Base-by-base conservation (phyloP, 2,113 vertebrate species). In the Solea senegalensis region DNA sequence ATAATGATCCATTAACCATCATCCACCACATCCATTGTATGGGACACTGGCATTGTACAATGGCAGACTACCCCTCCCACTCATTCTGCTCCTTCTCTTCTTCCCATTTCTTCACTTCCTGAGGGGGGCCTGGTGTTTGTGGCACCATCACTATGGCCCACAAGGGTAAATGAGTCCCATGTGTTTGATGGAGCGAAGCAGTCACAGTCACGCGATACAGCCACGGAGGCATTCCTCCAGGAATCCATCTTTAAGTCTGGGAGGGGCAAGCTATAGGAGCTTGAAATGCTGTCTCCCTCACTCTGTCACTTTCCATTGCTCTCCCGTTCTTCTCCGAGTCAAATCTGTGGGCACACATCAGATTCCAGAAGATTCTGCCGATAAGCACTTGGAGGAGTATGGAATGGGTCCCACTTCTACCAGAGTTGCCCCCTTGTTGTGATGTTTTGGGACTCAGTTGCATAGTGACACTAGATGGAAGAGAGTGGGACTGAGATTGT, bases 101-200 rank as follows among this genome's bases (percentile, higher is more conserved):
- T 76, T 81, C 69, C 69, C 69, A 57, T 76, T 70, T 83, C 66
- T 65, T 84, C 56, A 68, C 82, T 77, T 82, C 76, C 81, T 78
- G 69, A 64, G 76, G 84, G 34, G 84, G 86, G 82, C 44, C 78
- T 85, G 74, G 81, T 85, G 88, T 92, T 90, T 90, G 88, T 89
- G 85, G 88, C 87, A 92, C 83, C 87, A 81, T 89, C 84, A 79
- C 76, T 91, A 82, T 88, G 90, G 90, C 85, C 84, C 76, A 84
- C 85, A 69, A 87, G 83, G 81, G 80, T 89, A 94, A 94, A 94
- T 92, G 88, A 94, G 86, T 91, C 89, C 92, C 92, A 93, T 92
- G 90, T 93, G 92, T 92, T 87, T 76, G 80, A 90, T 89, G 82
- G 86, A 87, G 81, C 76, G 81, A 86, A 90, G 86, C 84, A 78